Base-by-base conservation (phyloP, 2,888 invertebrate species). In the Syritta pipiens region DNA sequence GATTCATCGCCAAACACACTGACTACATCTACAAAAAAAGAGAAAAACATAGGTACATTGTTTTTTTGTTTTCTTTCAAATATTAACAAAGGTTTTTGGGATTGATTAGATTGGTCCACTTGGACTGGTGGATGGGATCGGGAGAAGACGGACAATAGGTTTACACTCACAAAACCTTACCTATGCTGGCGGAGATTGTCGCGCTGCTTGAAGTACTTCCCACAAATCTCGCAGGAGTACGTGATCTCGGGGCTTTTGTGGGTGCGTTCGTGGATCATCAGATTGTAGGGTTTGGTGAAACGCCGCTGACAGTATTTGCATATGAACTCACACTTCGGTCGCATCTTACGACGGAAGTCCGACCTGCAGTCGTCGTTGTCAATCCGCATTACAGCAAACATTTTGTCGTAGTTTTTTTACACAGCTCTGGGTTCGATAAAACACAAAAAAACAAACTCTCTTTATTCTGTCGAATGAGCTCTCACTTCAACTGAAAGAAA, bases 251-350 rank as follows among this genome's bases (percentile, higher is more conserved):
- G 95, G 89, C 97, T 97, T 90, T 97, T 97, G 92, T 99, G 98
- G 85, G 97, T 98, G 89, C 98, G 93, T 90, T 98, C 98, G 92
- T 99, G 98, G 86, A 99, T 98, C 93, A 98, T 94, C 89, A 99
- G 92, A 91, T 99, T 99, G 92, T 99, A 99, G 84, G 96, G 95
- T 91, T 99, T 99, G 88, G 97, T 98, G 92, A 99, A 99, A 89
- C 97, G 94, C 87, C 98, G 93, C 90, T 96, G 96, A 91, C 98
- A 99, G 91, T 95, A 98, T 90, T 96, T 96, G 93, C 98, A 99
- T 89, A 98, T 96, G 90, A 97, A 98, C 91, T 98, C 97, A 91
- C 97, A 97, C 92, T 97, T 97, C 87, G 95, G 93, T 88, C 96
- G 92, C 94, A 95, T 94, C 91, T 94, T 94, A 90, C 94, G 93